Conservation (phyloP, 23 tunicate species). For the Ciona savignyi region DNA sequence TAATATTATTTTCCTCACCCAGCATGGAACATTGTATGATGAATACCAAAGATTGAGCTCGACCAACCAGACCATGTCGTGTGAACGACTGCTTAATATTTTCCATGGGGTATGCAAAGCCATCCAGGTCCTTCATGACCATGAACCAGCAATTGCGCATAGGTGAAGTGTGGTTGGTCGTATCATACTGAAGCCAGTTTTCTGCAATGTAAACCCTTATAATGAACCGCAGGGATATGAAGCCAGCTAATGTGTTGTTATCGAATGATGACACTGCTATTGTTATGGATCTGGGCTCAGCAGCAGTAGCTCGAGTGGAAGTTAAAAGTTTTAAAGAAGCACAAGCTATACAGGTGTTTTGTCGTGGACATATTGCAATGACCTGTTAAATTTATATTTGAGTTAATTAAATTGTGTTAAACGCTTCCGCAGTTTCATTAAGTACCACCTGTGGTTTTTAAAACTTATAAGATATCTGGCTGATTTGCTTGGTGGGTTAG, state of each 20-base stretch:
- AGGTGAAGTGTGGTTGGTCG: conserved; percentile 20
- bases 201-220: not conserved
- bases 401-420: not conserved
- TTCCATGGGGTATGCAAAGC: conserved; percentile 69
- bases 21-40: conserved; percentile 81
- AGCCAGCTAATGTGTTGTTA: conserved; percentile 89
- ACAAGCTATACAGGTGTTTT: conserved; percentile 48
- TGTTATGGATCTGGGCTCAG: conserved; percentile 83
- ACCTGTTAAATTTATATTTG: too few species aligned
- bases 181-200: not conserved
- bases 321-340: conserved; percentile 62
- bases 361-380: too few species aligned
- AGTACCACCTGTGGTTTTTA: too few species aligned
- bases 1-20: too few species aligned
- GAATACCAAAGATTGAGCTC: conserved; percentile 47
- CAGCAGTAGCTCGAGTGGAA: conserved; percentile 54
- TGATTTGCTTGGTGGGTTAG: too few species aligned
- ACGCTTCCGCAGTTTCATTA: not conserved
- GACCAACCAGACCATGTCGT: conserved; percentile 34
- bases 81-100: conserved; percentile 26
- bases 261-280: conserved; percentile 69
- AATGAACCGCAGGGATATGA: conserved; percentile 42
- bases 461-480: too few species aligned
- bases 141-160: conserved; percentile 62
- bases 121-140: conserved; percentile 50